A percentile compares a stretch with the other conserved stretches of the same genome.
phyloP scores from a whole-genome alignment of 2,797 vertebrate genomes.

The Myotis vivesi region DNA sequence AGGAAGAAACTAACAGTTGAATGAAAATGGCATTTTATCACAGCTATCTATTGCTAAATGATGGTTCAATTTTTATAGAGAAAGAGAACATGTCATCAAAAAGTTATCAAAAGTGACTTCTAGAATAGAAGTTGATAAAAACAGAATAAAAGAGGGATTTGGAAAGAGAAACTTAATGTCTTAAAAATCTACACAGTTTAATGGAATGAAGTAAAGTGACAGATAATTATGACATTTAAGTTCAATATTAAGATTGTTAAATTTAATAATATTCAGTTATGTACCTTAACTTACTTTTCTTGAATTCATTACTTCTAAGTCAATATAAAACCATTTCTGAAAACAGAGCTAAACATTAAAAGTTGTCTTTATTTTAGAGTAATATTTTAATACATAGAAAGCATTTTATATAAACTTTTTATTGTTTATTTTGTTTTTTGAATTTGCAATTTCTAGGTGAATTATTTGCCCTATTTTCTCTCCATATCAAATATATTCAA shows the following conservation, averaged over 20 bases:
- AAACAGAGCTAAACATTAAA: neutral
- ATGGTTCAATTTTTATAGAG: neutral
- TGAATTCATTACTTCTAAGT: neutral
- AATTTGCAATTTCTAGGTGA: conserved; percentile 5
- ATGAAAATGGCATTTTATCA: neutral
- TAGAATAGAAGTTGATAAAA: neutral
- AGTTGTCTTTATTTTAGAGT: neutral
- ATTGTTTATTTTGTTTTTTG: conserved; percentile 25
- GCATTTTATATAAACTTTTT: neutral
- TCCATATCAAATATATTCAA: conserved; percentile 12
- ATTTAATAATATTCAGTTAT: neutral
- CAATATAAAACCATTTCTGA: neutral
- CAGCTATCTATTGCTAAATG: neutral
- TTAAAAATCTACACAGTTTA: neutral
- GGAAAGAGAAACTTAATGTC: neutral
- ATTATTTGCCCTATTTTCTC: neutral
- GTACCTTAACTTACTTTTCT: neutral
- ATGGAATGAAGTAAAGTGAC: neutral
- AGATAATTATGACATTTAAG: neutral
- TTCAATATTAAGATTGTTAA: neutral
- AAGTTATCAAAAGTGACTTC: neutral
- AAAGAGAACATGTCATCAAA: neutral
- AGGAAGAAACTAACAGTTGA: neutral
- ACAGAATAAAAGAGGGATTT: neutral
- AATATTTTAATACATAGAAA: conserved; percentile 14